A percentile compares a stretch with the other conserved stretches of the same genome.
Conservation (phyloP, 2,113 vertebrate species). For the Zosterops borbonicus region DNA sequence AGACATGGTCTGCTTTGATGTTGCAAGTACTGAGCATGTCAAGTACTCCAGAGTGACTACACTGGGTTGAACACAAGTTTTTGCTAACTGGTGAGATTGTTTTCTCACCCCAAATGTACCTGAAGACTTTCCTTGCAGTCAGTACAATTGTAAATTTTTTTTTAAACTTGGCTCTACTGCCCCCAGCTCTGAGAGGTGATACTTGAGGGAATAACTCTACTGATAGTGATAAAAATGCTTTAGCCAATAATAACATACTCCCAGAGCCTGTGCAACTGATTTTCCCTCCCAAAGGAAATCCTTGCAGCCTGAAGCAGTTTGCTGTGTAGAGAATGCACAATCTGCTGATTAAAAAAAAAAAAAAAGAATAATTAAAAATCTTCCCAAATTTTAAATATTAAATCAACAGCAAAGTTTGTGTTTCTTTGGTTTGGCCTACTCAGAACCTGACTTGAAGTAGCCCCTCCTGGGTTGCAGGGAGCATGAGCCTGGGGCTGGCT, state of each 20-base stretch:
- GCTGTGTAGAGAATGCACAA: neutral
- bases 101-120: neutral
- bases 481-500: accelerated
- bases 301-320: neutral
- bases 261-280: neutral
- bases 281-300: neutral
- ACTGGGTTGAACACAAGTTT: accelerated
- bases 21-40: neutral
- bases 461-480: neutral
- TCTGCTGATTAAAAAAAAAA: neutral
- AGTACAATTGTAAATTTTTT: neutral
- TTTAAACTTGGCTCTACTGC: neutral
- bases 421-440: neutral
- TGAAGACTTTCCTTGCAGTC: neutral
- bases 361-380: neutral
- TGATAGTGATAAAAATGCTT: neutral
- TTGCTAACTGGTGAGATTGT: neutral
- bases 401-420: neutral
- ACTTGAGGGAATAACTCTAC: neutral
- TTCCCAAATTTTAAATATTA: neutral
- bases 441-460: neutral
- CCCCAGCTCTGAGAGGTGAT: neutral
- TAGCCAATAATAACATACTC: neutral
- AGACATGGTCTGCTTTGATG: neutral
- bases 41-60: neutral